phyloP scores from a whole-genome alignment of 2,888 invertebrate species.

The Cantharis rufa region DNA sequence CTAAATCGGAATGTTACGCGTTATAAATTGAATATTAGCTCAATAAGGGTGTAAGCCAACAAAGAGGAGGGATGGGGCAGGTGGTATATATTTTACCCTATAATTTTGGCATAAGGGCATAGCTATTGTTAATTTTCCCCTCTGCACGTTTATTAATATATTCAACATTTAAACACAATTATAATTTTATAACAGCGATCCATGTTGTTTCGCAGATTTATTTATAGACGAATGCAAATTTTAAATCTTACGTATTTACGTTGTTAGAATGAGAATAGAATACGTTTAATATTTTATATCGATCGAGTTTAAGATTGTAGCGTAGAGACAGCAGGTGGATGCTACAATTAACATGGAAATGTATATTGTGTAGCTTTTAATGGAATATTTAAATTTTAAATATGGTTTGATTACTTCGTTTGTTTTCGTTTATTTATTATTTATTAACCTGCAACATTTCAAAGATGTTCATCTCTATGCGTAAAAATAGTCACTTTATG shows the following conservation, averaged over 20 bases:
- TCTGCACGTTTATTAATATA: slow-evolving; percentile 39
- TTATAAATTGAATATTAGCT: slow-evolving; percentile 35
- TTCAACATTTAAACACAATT: slow-evolving; percentile 42
- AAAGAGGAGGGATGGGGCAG: slow-evolving; percentile 35
- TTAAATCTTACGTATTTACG: slow-evolving; percentile 34
- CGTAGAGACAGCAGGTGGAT: slow-evolving; percentile 48
- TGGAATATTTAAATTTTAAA: slow-evolving; percentile 55
- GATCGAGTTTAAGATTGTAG: slow-evolving; percentile 43
- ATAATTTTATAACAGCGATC: slow-evolving; percentile 35
- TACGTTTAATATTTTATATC: slow-evolving; percentile 40
- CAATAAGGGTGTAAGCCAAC: slow-evolving; percentile 32
- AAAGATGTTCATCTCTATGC: slow-evolving; percentile 36
- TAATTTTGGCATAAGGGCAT: slow-evolving; percentile 43
- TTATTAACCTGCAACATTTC: slow-evolving; percentile 43
- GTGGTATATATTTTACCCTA: slow-evolving; percentile 44
- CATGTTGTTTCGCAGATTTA: slow-evolving; percentile 27
- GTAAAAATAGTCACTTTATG: slow-evolving; percentile 21
- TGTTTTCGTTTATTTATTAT: slow-evolving; percentile 53
- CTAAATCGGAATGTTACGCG: slow-evolving; percentile 29
- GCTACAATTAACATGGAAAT: slow-evolving; percentile 53
- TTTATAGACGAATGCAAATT: slow-evolving; percentile 35
- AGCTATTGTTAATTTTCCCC: slow-evolving; percentile 36
- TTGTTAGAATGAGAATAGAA: slow-evolving; percentile 31
- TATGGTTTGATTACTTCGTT: slow-evolving; percentile 55
- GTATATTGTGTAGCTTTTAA: slow-evolving; percentile 53